phyloP scores from a whole-genome alignment of 2,113 vertebrate genomes.

The Acinonyx jubatus region DNA sequence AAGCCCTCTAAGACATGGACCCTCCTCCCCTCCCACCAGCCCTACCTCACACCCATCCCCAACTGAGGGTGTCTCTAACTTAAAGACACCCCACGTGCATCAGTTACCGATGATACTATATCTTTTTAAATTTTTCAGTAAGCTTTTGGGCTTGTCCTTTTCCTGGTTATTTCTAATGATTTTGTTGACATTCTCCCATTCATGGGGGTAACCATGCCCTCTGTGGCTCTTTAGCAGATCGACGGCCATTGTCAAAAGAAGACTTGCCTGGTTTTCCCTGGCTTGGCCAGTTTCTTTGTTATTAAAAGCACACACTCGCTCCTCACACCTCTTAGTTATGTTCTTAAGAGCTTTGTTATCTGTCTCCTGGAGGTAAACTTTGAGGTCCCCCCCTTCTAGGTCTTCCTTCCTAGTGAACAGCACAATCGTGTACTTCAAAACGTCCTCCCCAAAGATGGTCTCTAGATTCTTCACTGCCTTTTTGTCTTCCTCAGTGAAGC shows the following conservation, averaged over 20 bases:
- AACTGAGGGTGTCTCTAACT: neutral
- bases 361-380: accelerated
- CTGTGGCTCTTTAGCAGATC: accelerated
- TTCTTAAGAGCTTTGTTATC: neutral
- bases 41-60: accelerated
- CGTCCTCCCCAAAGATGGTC: neutral
- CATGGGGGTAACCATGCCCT: accelerated
- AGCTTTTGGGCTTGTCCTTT: accelerated
- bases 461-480: accelerated
- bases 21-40: too few species aligned
- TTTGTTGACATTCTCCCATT: accelerated
- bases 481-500: neutral
- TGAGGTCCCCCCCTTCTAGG: accelerated
- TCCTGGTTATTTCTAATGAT: neutral
- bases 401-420: constrained; percentile 58
- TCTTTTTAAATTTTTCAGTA: neutral
- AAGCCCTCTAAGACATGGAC: too few species aligned
- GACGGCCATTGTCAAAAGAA: neutral
- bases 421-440: neutral
- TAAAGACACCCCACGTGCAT: neutral
- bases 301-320: constrained; percentile 23
- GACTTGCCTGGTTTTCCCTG: neutral
- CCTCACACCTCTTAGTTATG: neutral
- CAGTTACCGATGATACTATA: accelerated
- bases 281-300: neutral